Evolutionary conservation across 2,113 vertebrate species (phyloP).

Genomic region (Salvelinus sp.): DNA sequence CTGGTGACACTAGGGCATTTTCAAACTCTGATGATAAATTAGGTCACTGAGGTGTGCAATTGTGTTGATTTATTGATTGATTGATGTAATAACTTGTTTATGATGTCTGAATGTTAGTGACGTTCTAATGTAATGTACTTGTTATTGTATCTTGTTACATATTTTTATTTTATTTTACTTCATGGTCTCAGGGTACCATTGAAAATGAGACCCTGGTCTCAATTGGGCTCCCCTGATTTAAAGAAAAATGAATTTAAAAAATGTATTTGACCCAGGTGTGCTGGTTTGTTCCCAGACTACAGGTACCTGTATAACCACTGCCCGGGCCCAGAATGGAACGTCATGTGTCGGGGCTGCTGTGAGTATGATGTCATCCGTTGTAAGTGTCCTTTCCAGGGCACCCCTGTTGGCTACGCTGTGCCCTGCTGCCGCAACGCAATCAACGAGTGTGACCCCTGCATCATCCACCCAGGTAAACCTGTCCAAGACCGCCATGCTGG

Average conservation of each 20-base stretch:
- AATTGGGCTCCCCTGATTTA: no score
- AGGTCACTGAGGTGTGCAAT: no score
- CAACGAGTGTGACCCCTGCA: conserved; percentile 93
- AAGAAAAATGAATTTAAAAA: no score
- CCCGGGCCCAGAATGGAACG: conserved; percentile 93
- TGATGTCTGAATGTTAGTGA: no score
- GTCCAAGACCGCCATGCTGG: not conserved
- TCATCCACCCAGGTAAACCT: conserved; percentile 90
- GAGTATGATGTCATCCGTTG: conserved; percentile 94
- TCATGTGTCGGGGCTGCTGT: conserved; percentile 95
- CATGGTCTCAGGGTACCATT: not conserved
- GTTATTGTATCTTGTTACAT: no score
- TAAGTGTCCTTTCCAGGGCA: conserved; percentile 85
- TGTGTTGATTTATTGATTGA: no score
- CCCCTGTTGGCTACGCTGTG: conserved; percentile 91
- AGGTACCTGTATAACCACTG: conserved; percentile 89
- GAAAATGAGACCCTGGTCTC: not conserved
- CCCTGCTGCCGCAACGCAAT: conserved; percentile 95
- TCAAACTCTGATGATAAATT: no score
- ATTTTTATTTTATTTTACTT: no score
- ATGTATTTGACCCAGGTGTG: conserved; percentile 5
- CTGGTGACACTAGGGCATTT: no score
- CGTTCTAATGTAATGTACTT: no score
- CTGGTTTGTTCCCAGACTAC: conserved; percentile 79
- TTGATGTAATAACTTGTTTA: no score